These are phyloP conservation scores for Drosophila melanica DNA, from an alignment of 1,140 invertebrate genomes.

Conservation along the genomic window DNA sequence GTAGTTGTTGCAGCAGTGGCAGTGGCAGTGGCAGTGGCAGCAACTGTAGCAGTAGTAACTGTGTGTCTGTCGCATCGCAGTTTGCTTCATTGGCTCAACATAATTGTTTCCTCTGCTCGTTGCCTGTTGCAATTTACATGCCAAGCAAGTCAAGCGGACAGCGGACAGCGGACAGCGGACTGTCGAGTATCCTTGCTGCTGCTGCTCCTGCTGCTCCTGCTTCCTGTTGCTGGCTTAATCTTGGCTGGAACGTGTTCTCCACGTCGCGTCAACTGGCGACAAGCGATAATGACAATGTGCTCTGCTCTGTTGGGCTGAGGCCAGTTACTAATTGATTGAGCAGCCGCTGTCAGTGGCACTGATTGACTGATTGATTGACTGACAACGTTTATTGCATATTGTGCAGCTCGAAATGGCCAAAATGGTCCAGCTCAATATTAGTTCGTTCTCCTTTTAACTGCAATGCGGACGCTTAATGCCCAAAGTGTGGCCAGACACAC, in stretches of 20 bases:
- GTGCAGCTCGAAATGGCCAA: neutral
- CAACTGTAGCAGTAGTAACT: slow-evolving; percentile 23
- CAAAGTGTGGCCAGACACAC: neutral
- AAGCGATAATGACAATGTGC: slow-evolving; percentile 32
- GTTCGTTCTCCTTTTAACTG: slow-evolving; percentile 5
- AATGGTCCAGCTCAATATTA: neutral
- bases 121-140: slow-evolving; percentile 60
- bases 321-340: slow-evolving; percentile 35
- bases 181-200: slow-evolving; percentile 13
- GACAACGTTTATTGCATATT: slow-evolving; percentile 17
- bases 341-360: neutral
- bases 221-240: slow-evolving; percentile 20
- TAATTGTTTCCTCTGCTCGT: slow-evolving; percentile 70
- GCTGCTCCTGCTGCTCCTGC: neutral
- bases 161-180: slow-evolving; percentile 8
- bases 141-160: slow-evolving; percentile 29
- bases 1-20: neutral
- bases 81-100: slow-evolving; percentile 77
- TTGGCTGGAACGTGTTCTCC: slow-evolving; percentile 15
- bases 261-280: neutral
- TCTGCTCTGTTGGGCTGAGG: neutral
- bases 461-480: neutral
- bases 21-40: slow-evolving; percentile 23
- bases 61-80: slow-evolving; percentile 50
- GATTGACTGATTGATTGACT: slow-evolving; percentile 38